Conservation (phyloP, 2,888 invertebrate species). For the Lochmaea crataegi region DNA sequence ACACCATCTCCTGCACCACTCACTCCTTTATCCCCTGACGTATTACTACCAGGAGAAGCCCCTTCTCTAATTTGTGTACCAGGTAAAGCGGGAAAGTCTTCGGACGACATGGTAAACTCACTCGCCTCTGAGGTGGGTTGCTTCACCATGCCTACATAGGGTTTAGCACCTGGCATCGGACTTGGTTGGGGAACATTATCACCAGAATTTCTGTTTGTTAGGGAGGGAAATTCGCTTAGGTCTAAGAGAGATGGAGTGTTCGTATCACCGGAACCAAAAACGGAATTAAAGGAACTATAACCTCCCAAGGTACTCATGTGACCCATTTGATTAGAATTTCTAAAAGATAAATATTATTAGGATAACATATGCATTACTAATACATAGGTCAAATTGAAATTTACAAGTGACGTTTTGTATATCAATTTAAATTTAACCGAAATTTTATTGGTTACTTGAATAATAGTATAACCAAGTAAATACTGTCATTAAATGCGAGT, state of each 20-base stretch:
- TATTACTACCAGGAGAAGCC: constrained; percentile 71
- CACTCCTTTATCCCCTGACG: constrained; percentile 51
- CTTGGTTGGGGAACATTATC: constrained; percentile 82
- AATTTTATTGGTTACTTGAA: too few relatives aligned
- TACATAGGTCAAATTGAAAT: background rate
- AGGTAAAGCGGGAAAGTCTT: constrained; percentile 99
- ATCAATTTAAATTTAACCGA: background rate
- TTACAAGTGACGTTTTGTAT: background rate
- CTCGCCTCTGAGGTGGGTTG: constrained; percentile 87
- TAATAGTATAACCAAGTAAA: too few relatives aligned
- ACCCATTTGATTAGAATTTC: constrained; percentile 71
- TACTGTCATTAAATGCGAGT: too few relatives aligned
- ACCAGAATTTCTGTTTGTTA: constrained; percentile 85
- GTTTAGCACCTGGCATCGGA: constrained; percentile 91
- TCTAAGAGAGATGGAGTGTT: constrained; percentile 87
- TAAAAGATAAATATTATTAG: constrained; percentile 56
- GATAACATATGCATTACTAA: background rate
- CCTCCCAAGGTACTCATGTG: constrained; percentile 74
- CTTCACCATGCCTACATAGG: constrained; percentile 96
- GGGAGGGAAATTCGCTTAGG: constrained; percentile 92
- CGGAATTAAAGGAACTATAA: constrained; percentile 78
- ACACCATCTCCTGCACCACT: constrained; percentile 55
- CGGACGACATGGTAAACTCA: constrained; percentile 97
- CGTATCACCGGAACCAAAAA: constrained; percentile 75
- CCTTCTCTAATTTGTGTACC: constrained; percentile 84